Base-by-base conservation (phyloP, 2,888 invertebrate species). In the Drosophila falleni region DNA sequence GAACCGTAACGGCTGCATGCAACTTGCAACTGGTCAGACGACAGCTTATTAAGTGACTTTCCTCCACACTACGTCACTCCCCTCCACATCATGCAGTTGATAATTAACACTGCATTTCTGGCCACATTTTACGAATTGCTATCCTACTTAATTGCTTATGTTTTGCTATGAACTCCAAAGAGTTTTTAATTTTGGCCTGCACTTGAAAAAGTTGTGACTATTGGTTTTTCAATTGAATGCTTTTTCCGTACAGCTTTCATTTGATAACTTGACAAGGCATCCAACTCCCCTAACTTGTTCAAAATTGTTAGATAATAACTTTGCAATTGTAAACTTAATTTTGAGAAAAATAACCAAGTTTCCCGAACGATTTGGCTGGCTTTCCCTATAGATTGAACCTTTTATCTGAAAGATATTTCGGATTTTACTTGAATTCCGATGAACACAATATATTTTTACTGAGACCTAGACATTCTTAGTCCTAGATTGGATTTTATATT, bases 51-150 rank as follows among this genome's bases (percentile, higher is more conserved):
- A 76, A 74, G 79, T 63, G 44, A 29, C 49, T 33, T 42, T 31
- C 13, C 26, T 10, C 16, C 16, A 26, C 1, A 16, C 2, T 15
- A 23, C 29, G 3, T 9, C 13, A 19, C 3, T 26, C 0, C n/a
- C 23, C 39, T 26, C 29, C 33, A 37, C 8, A 19, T 1, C 13
- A 6, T 37, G 9, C 8, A 53, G 44, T 33, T 53, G 41, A 62
- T 78, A 76, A 76, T 76, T 79, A 76, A 62, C 64, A 61, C 54
- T 39, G 56, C 74, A 74, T 76, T 64, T 64, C 58, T 61, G 69
- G 11, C 50, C 69, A 51, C 74, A 76, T 76, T 76, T 78, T 69
- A 44, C 54, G 53, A 78, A 60, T 74, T 74, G 64, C 65, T 70
- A 62, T 60, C 33, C 31, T 70, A 62, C 74, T 79, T 76, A 74